These are phyloP conservation scores for Margarornis squamiger DNA, from an alignment of 2,797 vertebrate species.

Conservation along the genomic window DNA sequence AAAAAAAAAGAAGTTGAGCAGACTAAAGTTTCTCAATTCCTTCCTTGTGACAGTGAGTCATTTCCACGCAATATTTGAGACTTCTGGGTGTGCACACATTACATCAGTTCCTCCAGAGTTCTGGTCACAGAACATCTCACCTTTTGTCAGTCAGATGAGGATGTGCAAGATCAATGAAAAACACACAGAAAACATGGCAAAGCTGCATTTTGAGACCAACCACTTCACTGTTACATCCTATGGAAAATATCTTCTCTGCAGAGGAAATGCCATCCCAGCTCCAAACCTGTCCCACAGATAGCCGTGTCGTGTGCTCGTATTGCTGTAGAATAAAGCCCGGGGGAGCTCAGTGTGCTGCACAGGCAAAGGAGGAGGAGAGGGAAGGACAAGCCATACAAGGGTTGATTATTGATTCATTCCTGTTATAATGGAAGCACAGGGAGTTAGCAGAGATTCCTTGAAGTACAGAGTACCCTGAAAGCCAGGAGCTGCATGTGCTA, in stretches of 20 bases:
- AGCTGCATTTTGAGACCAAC: slow-evolving; percentile 7
- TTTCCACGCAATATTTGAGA: background rate
- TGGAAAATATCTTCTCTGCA: slow-evolving; percentile 1
- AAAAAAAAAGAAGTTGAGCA: background rate
- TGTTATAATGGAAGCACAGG: slow-evolving; percentile 8
- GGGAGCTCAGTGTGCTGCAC: background rate
- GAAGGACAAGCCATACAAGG: background rate
- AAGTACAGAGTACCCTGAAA: background rate
- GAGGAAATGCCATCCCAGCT: slow-evolving; percentile 9
- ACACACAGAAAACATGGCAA: slow-evolving; percentile 14
- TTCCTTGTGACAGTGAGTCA: slow-evolving; percentile 36
- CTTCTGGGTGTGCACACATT: background rate
- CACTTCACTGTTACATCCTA: slow-evolving; percentile 15
- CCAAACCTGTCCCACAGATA: slow-evolving; percentile 10
- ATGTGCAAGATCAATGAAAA: slow-evolving; percentile 19
- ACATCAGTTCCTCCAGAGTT: slow-evolving; percentile 18
- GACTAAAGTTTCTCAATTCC: slow-evolving; percentile 9
- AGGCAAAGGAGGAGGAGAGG: background rate
- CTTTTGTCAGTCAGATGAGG: slow-evolving; percentile 13
- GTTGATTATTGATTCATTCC: background rate
- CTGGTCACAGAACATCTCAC: slow-evolving; percentile 21
- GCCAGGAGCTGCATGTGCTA: background rate
- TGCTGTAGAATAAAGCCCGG: slow-evolving; percentile 9
- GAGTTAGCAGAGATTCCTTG: background rate
- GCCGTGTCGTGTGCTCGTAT: background rate